Evolutionary conservation across 2,113 vertebrate species (phyloP).

Genomic region (Synodontis membranacea): DNA sequence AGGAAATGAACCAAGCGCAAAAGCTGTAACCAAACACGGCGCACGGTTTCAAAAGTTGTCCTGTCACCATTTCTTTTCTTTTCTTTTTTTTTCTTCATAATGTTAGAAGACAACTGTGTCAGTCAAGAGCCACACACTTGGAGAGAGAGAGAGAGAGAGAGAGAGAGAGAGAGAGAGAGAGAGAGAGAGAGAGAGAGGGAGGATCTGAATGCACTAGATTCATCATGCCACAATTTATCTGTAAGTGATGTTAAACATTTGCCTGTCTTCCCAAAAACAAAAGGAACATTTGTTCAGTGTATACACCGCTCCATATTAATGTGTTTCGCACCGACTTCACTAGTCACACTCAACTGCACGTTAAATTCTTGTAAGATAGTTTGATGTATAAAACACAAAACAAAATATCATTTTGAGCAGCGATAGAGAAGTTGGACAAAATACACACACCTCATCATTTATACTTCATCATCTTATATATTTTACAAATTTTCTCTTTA

Average conservation of each 20-base stretch:
- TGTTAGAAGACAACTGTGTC: slow-evolving; percentile 25
- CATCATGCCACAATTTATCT: neutral
- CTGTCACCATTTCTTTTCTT: slow-evolving; percentile 2
- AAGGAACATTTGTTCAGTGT: neutral
- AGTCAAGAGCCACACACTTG: neutral
- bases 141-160: neutral
- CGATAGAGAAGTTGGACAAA: neutral
- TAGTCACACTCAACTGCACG: too few relatives aligned
- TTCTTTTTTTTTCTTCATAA: neutral
- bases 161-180: neutral
- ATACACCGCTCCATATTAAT: neutral
- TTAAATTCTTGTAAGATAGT: neutral
- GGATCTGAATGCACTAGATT: neutral
- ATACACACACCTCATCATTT: neutral
- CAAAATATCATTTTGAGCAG: too few relatives aligned
- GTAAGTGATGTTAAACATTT: neutral
- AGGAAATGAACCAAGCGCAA: slow-evolving; percentile 43
- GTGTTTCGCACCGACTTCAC: neutral
- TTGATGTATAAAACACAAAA: neutral
- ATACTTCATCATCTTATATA: neutral
- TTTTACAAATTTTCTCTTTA: neutral
- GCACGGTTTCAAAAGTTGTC: slow-evolving; percentile 18
- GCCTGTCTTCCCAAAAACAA: neutral
- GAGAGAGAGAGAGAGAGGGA: slow-evolving; percentile 1
- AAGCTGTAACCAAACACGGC: slow-evolving; percentile 15